These are phyloP conservation scores for Tachysurus vachellii DNA, from an alignment of 2,113 vertebrate genomes.

Conservation along the genomic window DNA sequence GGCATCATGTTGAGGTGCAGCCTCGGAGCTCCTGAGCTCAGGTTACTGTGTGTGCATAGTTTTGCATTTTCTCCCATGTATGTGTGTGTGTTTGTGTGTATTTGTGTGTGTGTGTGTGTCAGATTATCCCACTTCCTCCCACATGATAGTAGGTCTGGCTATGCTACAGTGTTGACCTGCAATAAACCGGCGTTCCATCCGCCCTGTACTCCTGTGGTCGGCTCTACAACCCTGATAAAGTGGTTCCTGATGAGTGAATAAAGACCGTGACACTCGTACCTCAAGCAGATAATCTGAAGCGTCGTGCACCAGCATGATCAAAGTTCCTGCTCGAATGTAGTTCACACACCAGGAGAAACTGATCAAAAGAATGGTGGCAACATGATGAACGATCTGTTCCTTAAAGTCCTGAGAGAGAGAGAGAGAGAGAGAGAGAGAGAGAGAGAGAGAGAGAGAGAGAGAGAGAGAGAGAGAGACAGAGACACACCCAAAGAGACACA, in stretches of 20 bases:
- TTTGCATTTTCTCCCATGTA: slow-evolving; percentile 11
- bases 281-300: slow-evolving; percentile 89
- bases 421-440: background rate
- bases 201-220: background rate
- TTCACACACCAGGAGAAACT: slow-evolving; percentile 94
- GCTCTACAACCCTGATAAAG: background rate
- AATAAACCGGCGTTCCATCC: background rate
- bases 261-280: slow-evolving; percentile 66
- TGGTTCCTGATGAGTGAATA: background rate
- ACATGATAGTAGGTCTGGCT: background rate
- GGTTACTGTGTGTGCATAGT: background rate
- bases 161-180: background rate
- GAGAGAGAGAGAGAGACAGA: background rate
- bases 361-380: slow-evolving; percentile 89
- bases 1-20: no score
- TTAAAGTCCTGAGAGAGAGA: slow-evolving; percentile 83
- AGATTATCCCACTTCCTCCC: background rate
- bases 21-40: background rate
- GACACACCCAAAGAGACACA: no score
- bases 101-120: background rate
- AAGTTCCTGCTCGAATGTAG: slow-evolving; percentile 88
- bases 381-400: slow-evolving; percentile 91
- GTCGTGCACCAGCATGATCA: slow-evolving; percentile 92
- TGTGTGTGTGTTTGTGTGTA: background rate
- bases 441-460: background rate